Base-by-base conservation (phyloP, 2,797 vertebrate genomes). In the Spatula clypeata region DNA sequence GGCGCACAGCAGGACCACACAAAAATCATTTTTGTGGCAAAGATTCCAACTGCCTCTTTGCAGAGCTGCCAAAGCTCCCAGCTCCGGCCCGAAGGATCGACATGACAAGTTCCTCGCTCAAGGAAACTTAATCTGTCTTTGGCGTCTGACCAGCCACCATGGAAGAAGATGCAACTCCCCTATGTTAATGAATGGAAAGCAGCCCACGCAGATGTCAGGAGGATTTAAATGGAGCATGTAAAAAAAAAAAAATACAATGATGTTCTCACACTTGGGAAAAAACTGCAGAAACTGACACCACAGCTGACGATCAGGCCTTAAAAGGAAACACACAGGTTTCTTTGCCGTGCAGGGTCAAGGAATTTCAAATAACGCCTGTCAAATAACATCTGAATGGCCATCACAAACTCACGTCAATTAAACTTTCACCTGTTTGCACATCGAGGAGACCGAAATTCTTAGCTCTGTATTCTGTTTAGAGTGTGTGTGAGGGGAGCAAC, bases 151-250 rank as follows among this genome's bases (percentile, higher is more conserved):
- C 97, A 96, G 94, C 40, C 85, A 96, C 67, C 85, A 97, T 92
- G 88, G 96, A 95, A 96, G 94, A 86, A 95, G 95, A 97, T 82
- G 94, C 83, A 96, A 79, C 85, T 95, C 88, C 83, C 90, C 84
- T 91, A 84, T 57, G 88, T 55, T 96, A 95, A 89, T 86, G 90
- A 92, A 96, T 85, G 90, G 95, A 96, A 97, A 96, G 82, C 85
- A 90, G 95, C 93, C 96, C 95, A 94, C 1, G 13, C 95, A 97
- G 89, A 97, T 95, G 93, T 96, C 95, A 90, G 84, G 66, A 84
- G 74, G 80, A 95, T 92, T 96, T 96, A 95, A 96, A 94, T 74
- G 89, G 87, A 86, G 83, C 83, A 54, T 81, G 92, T 69, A 77
- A 94, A 94, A 38, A 49, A 49, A 40, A 38, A 38, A 38, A 62